A percentile compares a stretch with the other conserved stretches of the same genome.
phyloP scores from a whole-genome alignment of 2,113 vertebrate species.

The Sapayoa aenigma region DNA sequence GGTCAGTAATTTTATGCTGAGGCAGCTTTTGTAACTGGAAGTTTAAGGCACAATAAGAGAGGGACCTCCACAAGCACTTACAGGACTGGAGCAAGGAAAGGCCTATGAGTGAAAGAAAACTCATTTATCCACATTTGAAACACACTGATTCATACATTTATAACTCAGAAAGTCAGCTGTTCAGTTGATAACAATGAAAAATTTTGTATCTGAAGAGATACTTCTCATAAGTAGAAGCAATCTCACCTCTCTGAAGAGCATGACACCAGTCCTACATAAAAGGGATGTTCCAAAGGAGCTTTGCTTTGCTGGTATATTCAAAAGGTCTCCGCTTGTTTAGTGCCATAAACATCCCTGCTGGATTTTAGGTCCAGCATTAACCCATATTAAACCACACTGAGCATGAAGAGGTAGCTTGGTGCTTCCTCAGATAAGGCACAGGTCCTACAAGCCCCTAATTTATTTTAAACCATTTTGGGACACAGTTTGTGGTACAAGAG shows the following conservation, averaged over 20 bases:
- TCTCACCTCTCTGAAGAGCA: background rate
- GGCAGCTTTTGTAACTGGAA: background rate
- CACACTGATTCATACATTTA: background rate
- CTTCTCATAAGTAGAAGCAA: background rate
- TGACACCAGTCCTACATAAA: background rate
- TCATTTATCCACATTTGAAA: background rate
- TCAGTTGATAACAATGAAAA: background rate
- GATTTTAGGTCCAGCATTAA: background rate
- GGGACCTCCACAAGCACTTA: fast-evolving
- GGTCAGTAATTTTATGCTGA: background rate
- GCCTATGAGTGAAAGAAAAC: background rate
- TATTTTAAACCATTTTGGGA: background rate
- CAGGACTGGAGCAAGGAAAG: background rate
- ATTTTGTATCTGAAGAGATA: background rate
- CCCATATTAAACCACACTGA: background rate
- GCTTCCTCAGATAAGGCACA: background rate
- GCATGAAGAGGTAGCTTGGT: background rate
- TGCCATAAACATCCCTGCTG: background rate
- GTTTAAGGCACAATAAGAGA: background rate
- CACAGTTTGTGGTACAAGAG: background rate
- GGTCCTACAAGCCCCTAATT: background rate
- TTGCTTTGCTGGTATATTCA: background rate
- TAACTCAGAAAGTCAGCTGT: background rate
- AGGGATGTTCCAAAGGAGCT: background rate
- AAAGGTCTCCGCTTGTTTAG: background rate